These are phyloP conservation scores for Oscheius sp. DNA, from an alignment of 2,888 invertebrate species.

Conservation along the genomic window DNA sequence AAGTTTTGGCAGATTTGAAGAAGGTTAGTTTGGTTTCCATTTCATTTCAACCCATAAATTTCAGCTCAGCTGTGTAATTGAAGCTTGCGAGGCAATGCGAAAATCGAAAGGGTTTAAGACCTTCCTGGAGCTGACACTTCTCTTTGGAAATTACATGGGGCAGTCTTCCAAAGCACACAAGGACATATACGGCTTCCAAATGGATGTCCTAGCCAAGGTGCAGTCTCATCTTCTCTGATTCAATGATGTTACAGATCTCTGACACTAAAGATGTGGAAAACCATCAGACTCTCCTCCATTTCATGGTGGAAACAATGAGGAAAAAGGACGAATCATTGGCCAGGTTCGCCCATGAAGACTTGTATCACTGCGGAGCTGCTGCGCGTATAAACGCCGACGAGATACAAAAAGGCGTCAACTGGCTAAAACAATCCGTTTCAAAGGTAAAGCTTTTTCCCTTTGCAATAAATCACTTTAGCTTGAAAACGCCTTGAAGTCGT, in stretches of 20 bases:
- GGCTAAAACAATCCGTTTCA: conserved; percentile 48
- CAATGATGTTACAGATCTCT: conserved; percentile 72
- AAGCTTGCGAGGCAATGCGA: conserved; percentile 81
- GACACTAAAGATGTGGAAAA: conserved; percentile 88
- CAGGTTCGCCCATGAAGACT: conserved; percentile 77
- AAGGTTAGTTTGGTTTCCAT: conserved; percentile 79
- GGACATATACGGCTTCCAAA: conserved; percentile 94
- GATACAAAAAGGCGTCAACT: conserved; percentile 74
- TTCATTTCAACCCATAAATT: conserved; percentile 1
- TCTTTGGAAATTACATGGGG: conserved; percentile 96
- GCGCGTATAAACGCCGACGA: conserved; percentile 78
- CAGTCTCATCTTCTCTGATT: conserved; percentile 10
- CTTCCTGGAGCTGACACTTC: conserved; percentile 87
- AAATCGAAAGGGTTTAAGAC: conserved; percentile 85
- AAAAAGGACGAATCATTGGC: conserved; percentile 69
- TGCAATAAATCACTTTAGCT: conserved; percentile 77
- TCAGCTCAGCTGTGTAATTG: conserved; percentile 92
- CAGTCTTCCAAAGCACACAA: conserved; percentile 83
- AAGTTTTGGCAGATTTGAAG: conserved; percentile 87
- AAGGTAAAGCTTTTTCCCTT: conserved; percentile 42
- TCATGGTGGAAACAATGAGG: conserved; percentile 74
- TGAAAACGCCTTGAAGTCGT: conserved; percentile 89
- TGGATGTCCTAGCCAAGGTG: conserved; percentile 93
- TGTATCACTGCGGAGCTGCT: conserved; percentile 89
- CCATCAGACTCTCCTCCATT: conserved; percentile 88